Conservation (phyloP, 2,797 vertebrate species). For the Esox masquinongy region DNA sequence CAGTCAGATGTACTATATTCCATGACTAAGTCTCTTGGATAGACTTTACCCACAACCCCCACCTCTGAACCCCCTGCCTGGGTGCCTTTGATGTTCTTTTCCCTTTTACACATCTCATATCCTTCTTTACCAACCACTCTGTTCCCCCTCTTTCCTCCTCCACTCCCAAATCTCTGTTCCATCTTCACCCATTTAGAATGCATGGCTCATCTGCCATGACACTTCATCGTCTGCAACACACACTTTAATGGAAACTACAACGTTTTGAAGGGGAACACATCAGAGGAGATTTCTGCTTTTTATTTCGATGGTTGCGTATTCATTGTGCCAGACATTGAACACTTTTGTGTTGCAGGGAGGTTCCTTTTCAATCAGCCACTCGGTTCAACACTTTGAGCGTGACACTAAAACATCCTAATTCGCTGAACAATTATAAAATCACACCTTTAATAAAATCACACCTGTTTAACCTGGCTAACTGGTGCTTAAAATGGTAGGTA, state of each 20-base stretch:
- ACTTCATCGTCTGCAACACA: background rate
- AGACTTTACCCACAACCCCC: background rate
- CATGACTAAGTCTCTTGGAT: background rate
- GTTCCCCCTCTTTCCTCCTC: background rate
- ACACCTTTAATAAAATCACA: no score
- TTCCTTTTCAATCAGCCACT: background rate
- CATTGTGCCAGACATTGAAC: background rate
- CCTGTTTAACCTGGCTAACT: no score
- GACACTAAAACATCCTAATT: no score
- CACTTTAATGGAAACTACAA: background rate
- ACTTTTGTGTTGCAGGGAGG: background rate
- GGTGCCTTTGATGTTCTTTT: background rate
- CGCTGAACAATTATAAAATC: no score
- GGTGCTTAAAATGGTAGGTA: no score
- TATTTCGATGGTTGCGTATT: background rate
- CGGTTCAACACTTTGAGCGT: no score
- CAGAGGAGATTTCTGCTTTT: background rate
- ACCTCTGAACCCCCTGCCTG: background rate
- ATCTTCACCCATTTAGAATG: background rate
- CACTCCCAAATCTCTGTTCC: background rate
- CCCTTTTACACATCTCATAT: background rate
- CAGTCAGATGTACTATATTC: background rate
- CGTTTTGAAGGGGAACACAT: background rate
- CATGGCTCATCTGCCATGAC: background rate
- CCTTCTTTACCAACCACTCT: background rate